Evolutionary conservation across 2,888 invertebrate genomes (phyloP), one percentile per base, ranked within the genome.

Genomic region (Xestia sexstrigata): DNA sequence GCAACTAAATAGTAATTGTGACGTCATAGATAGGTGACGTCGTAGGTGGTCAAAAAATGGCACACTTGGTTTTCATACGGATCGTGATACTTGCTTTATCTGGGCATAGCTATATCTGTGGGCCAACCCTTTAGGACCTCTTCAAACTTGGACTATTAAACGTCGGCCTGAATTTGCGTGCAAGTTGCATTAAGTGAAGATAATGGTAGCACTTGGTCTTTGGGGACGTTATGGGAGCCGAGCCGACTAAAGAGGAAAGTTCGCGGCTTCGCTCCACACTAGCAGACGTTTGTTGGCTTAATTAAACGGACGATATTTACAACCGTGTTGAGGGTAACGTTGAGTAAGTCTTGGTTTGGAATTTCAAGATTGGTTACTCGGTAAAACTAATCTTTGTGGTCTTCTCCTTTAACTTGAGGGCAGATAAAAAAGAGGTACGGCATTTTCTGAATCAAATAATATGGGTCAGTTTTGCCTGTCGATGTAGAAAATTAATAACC

Each of bases 61-160:
- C 20, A 8, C 8, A 20, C 47, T 49, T 49, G 20, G 20, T 49
- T 49, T 49, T 23, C 20, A 49, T 7, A 49, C 20, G 20, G 3
- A 23, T 23, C 49, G 20, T 3, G 7, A 23, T 23, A 8, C 9
- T 49, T 49, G 49, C 49, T 2, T 49, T 49, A 49, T 49, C 49
- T 49, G 23, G 49, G 49, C 23, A 23, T 23, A 49, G n/a, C n/a
- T 55, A 55, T 15, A 55, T 55, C 55, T n/a, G 13, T 55, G 85
- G 82, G 77, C 87, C 87, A 86, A 87, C 86, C 88, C 89, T 89
- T 87, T 83, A 87, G 86, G 81, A 89, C 87, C 87, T 85, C 84
- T 89, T 88, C 83, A 90, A 94, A 93, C 91, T 93, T 93, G 67
- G 76, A 68, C 90, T 89, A 93, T 94, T 91, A 93, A 89, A 89